Evolutionary conservation across 1,140 invertebrate genomes (phyloP).

Genomic region (Lerema accius): DNA sequence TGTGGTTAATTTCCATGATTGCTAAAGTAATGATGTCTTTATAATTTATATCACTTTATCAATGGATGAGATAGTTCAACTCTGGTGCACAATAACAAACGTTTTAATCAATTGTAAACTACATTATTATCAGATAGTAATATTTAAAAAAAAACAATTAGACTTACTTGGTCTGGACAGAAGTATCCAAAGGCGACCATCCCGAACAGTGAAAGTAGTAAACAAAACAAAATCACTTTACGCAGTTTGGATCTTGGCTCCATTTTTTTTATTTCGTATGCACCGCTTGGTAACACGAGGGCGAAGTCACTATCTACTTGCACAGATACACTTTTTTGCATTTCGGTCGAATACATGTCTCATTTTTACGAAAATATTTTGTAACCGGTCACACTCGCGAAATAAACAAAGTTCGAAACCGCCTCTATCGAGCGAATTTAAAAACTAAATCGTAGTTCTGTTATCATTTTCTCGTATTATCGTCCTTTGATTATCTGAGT

Average conservation of each 20-base stretch:
- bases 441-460: conserved; percentile 35
- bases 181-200: conserved; percentile 95
- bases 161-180: conserved; percentile 90
- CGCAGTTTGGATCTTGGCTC: conserved; percentile 88
- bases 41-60: too few species aligned
- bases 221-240: conserved; percentile 90
- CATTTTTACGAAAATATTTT: conserved; percentile 77
- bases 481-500: conserved; percentile 54
- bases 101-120: neutral
- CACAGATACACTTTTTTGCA: conserved; percentile 89
- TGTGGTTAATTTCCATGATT: too few species aligned
- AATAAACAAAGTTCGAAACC: conserved; percentile 36
- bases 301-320: conserved; percentile 91
- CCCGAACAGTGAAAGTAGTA: conserved; percentile 90
- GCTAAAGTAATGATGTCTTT: too few species aligned
- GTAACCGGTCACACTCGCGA: conserved; percentile 54
- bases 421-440: conserved; percentile 13
- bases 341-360: conserved; percentile 83
- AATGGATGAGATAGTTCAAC: too few species aligned
- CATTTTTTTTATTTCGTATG: conserved; percentile 90
- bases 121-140: neutral
- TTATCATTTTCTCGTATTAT: conserved; percentile 41
- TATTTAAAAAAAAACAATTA: conserved; percentile 13
- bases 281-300: conserved; percentile 86
- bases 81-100: too few species aligned